Evolutionary conservation across 2,113 vertebrate genomes (phyloP), one percentile per base, ranked within the genome.

Genomic region (Pterophyllum scalare): DNA sequence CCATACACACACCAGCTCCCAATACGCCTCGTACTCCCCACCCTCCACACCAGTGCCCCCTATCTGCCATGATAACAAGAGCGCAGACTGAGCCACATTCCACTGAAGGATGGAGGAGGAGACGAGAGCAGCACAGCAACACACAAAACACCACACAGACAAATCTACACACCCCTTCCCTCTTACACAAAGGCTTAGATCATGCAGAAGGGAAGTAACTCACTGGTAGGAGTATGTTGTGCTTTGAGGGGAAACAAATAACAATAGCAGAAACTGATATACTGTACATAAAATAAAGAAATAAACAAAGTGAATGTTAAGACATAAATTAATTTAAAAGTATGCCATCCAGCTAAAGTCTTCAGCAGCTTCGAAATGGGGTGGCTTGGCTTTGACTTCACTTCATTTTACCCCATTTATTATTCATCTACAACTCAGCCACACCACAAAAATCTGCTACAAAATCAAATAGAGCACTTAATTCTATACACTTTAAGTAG

Each of bases 41-140:
- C 67, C 88, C 75, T 76, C 52, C 54, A 61, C 84, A 77, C 87
- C 61, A 19, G 80, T 91, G 86, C 84, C 59, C 82, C 84, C 85
- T 86, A 89, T 93, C 93, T 90, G 77, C 87, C 87, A 86, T 56
- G 84, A 94, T 91, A 94, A 95, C 90, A 88, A 90, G 83, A 83
- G 87, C 59, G 20, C 17, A 79, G 82, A 83, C 75, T 35, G 82
- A 89, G 52, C 83, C 64, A 22, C 94, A 94, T 95, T 95, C 93
- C 93, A 90, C 7, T 2, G 15, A 67, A 60, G 65, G 85, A 90
- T 75, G 85, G 83, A 85, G 75, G 83, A 82, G 83, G 74, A 81
- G 75, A 59, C 49, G 61, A 57, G 81, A 74, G 64, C 77, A 76
- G n/a, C 81, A 83, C 61, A 79, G 35, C 24, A 22, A 65, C 59